These are phyloP conservation scores for Baryphthengus martii DNA, from an alignment of 2,113 vertebrate species.

Conservation along the genomic window DNA sequence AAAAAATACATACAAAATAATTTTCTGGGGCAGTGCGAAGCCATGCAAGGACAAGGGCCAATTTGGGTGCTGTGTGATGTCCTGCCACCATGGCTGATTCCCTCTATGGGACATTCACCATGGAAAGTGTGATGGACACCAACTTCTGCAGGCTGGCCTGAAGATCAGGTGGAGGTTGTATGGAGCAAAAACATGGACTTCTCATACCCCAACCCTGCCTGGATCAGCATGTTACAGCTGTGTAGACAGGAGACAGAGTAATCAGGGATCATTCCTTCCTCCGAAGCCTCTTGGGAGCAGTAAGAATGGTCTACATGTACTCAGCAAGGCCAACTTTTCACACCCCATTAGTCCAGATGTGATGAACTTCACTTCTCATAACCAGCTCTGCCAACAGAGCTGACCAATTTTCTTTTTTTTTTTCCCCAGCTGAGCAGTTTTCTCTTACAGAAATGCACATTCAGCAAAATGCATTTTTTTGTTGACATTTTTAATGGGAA, in stretches of 20 bases:
- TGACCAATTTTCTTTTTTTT: background rate
- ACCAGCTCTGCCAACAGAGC: background rate
- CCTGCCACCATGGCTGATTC: background rate
- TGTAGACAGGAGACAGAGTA: background rate
- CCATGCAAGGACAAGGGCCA: background rate
- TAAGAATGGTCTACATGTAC: background rate
- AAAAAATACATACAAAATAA: background rate
- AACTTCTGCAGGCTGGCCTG: background rate
- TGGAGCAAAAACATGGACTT: background rate
- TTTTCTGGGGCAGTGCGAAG: background rate
- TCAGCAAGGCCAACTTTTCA: background rate
- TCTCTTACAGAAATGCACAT: background rate
- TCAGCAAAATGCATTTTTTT: constrained; percentile 30
- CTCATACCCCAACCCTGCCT: background rate
- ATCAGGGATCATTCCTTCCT: background rate
- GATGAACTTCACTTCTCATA: constrained; percentile 16
- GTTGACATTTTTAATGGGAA: constrained; percentile 34
- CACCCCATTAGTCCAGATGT: constrained; percentile 34
- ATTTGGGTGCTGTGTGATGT: fast-evolving
- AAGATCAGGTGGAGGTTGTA: background rate
- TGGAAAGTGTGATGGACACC: background rate
- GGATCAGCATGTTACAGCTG: background rate
- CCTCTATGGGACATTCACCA: background rate
- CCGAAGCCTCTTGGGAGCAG: background rate
- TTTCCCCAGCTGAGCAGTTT: constrained; percentile 30